Percentiles rank a stretch among this genome's conserved stretches.
Evolutionary conservation across 2,888 invertebrate species (phyloP).

Genomic region (Julus scandinavius): DNA sequence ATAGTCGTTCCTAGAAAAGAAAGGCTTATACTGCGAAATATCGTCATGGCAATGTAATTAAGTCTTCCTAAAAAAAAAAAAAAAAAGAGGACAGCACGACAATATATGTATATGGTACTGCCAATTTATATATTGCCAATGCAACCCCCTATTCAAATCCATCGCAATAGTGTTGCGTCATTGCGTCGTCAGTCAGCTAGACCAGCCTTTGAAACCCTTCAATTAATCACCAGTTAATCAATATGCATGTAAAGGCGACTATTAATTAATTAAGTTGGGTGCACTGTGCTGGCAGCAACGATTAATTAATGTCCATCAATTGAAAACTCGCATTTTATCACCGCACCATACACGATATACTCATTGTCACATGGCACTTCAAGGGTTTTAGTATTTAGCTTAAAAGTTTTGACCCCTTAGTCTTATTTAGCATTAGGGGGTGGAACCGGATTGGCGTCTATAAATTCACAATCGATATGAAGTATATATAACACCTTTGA

Average conservation of each 20-base stretch:
- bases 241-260: constrained; percentile 42
- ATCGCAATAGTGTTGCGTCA: not conserved
- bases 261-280: constrained; percentile 24
- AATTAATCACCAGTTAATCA: constrained; percentile 39
- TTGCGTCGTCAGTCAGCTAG: constrained; percentile 4
- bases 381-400: not conserved
- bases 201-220: constrained; percentile 19
- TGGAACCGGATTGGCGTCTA: not conserved
- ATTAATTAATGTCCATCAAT: constrained; percentile 36
- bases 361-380: not conserved
- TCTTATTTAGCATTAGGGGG: not conserved
- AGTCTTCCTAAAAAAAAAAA: not conserved
- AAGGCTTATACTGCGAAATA: not conserved
- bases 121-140: not conserved
- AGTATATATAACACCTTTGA: no score
- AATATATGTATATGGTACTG: not conserved
- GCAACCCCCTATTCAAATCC: constrained; percentile 3
- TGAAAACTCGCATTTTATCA: constrained; percentile 24
- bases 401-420: not conserved
- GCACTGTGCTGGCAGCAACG: not conserved
- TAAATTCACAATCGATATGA: no score
- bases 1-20: not conserved
- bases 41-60: constrained; percentile 2
- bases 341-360: not conserved
- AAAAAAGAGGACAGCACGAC: not conserved